Percentiles rank a stretch among this genome's conserved stretches.
Evolutionary conservation across 2,797 vertebrate species (phyloP).

Genomic region (Hemitrygon akajei): DNA sequence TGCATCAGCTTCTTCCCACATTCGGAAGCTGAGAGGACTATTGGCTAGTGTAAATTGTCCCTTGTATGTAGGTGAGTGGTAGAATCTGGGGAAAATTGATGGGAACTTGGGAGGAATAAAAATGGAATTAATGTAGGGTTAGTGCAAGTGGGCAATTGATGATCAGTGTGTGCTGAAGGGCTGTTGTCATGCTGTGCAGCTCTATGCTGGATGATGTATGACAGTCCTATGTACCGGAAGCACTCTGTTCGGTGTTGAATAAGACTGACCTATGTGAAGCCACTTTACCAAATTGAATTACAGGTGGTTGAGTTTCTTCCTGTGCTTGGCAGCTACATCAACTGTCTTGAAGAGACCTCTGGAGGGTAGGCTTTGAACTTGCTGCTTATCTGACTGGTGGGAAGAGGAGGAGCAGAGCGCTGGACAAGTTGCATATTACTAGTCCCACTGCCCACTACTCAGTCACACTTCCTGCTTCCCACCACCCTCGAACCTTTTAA

Average conservation of each 20-base stretch:
- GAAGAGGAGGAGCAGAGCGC: neutral
- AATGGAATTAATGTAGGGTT: too few species aligned
- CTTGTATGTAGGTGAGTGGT: too few species aligned
- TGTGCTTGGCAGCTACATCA: neutral
- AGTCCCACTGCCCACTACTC: neutral
- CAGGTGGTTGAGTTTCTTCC: neutral
- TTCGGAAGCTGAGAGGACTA: too few species aligned
- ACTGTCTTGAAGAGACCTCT: neutral
- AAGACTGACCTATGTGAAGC: neutral
- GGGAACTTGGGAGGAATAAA: too few species aligned
- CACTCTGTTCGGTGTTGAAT: neutral
- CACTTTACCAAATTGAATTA: neutral
- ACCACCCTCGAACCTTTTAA: neutral
- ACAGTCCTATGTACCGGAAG: neutral
- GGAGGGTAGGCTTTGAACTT: neutral
- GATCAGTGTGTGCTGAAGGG: too few species aligned
- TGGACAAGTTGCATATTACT: neutral
- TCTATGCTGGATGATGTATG: too few species aligned
- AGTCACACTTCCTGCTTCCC: too few species aligned
- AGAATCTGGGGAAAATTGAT: too few species aligned
- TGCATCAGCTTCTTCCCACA: too few species aligned
- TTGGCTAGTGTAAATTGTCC: too few species aligned
- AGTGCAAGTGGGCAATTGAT: too few species aligned
- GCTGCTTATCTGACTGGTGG: neutral
- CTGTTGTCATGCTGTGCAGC: too few species aligned